Evolutionary conservation across 2,113 vertebrate genomes (phyloP).

Genomic region (Ranitomeya imitator): DNA sequence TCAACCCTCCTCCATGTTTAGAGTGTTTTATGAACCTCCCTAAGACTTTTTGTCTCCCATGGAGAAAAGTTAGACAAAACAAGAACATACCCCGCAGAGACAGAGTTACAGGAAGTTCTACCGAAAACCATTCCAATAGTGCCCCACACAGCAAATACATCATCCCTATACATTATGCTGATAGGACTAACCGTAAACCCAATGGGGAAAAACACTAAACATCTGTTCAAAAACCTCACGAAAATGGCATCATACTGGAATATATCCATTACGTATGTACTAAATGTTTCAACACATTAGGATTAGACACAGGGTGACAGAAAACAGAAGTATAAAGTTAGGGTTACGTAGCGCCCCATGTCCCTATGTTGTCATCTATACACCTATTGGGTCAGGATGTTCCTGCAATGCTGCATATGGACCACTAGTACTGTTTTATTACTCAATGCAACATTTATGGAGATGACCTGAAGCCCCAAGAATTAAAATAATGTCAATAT

Average conservation of each 20-base stretch:
- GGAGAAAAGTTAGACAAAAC: slow-evolving; percentile 41
- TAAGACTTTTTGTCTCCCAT: slow-evolving; percentile 34
- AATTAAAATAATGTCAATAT: neutral
- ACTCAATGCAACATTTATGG: neutral
- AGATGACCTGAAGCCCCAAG: neutral
- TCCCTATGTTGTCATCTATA: neutral
- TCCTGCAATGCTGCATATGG: neutral
- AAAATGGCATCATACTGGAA: neutral
- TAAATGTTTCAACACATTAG: slow-evolving; percentile 9
- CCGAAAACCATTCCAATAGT: neutral
- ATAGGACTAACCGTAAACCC: neutral
- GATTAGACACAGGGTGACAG: neutral
- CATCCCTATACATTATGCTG: neutral
- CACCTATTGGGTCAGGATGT: neutral
- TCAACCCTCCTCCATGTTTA: slow-evolving; percentile 18
- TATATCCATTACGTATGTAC: neutral
- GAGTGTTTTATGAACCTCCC: slow-evolving; percentile 15
- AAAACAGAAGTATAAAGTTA: too few species aligned
- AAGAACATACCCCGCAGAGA: slow-evolving; percentile 8
- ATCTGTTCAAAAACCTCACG: slow-evolving; percentile 28
- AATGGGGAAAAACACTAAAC: neutral
- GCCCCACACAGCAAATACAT: slow-evolving; percentile 11
- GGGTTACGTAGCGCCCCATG: neutral
- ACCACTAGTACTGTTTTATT: neutral
- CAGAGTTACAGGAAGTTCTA: slow-evolving; percentile 32